Conservation (phyloP, 2,113 vertebrate species). For the Brachypteracias leptosomus region DNA sequence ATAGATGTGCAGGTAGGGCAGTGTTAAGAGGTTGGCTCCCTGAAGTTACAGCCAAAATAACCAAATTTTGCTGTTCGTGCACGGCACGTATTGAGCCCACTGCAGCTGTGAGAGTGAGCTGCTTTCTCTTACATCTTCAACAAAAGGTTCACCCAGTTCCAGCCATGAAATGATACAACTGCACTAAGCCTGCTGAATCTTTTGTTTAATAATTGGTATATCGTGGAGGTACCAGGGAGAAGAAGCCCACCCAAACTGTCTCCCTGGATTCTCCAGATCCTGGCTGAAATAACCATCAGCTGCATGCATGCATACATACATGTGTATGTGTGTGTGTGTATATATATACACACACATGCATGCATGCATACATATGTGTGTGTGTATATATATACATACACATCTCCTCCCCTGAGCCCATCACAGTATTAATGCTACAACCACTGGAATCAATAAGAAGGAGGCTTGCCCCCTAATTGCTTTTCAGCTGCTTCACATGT, state of each 20-base stretch:
- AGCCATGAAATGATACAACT: not conserved
- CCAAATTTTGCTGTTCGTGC: not conserved
- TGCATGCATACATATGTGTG: not conserved
- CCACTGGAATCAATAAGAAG: not conserved
- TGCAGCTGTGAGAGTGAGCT: not conserved
- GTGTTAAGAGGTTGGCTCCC: not conserved
- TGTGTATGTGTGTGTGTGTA: no score
- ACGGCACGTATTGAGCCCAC: not conserved
- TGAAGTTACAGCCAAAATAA: not conserved
- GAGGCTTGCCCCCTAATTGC: not conserved
- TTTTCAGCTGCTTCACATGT: fast-evolving
- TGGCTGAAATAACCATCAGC: not conserved
- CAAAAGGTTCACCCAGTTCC: not conserved
- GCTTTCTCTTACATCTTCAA: not conserved
- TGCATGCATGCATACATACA: not conserved
- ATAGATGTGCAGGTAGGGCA: not conserved
- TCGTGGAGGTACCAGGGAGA: not conserved
- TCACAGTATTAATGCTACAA: not conserved
- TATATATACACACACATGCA: no score
- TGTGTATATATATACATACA: not conserved
- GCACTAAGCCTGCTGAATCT: not conserved
- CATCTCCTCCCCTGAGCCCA: not conserved
- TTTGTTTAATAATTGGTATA: not conserved
- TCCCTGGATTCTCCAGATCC: not conserved
- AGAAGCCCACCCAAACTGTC: not conserved